Percentiles rank a stretch among this genome's conserved stretches.
Conservation (phyloP, 2,113 vertebrate genomes). For the Sander vitreus region DNA sequence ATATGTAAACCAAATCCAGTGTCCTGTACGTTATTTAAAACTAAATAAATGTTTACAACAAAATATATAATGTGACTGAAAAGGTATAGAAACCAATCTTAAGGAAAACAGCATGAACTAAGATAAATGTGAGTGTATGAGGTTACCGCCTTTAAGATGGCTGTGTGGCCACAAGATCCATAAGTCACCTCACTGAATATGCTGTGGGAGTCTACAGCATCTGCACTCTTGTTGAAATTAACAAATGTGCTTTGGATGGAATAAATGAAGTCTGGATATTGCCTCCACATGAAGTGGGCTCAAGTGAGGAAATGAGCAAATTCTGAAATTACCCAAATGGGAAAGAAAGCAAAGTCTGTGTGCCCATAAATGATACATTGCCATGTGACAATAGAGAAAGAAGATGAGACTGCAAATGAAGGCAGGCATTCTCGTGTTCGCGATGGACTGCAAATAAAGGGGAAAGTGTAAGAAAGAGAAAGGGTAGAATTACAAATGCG, state of each 20-base stretch:
- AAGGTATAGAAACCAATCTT: no score
- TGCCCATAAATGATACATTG: constrained; percentile 34
- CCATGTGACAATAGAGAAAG: constrained; percentile 29
- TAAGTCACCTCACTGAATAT: constrained; percentile 43
- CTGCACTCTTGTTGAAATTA: constrained; percentile 54
- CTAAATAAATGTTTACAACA: no score
- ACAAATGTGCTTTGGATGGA: constrained; percentile 46
- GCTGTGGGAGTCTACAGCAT: constrained; percentile 42
- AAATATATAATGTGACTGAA: no score
- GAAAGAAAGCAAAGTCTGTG: constrained; percentile 27
- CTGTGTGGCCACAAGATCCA: no score
- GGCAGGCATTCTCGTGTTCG: not conserved
- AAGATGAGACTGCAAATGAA: constrained; percentile 26
- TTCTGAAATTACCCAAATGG: constrained; percentile 53
- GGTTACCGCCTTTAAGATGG: no score
- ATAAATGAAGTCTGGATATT: constrained; percentile 58
- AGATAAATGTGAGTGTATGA: no score
- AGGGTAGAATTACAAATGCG: constrained; percentile 37
- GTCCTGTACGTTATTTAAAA: no score
- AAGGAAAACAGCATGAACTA: no score
- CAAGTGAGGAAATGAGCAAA: constrained; percentile 63
- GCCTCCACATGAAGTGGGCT: constrained; percentile 28
- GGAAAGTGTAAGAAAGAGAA: constrained; percentile 1
- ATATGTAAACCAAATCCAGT: no score
- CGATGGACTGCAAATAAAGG: constrained; percentile 25